Percentiles rank a stretch among this genome's conserved stretches.
These are phyloP conservation scores for Nesogale talazaci DNA, from an alignment of 2,113 vertebrate species.

Conservation along the genomic window DNA sequence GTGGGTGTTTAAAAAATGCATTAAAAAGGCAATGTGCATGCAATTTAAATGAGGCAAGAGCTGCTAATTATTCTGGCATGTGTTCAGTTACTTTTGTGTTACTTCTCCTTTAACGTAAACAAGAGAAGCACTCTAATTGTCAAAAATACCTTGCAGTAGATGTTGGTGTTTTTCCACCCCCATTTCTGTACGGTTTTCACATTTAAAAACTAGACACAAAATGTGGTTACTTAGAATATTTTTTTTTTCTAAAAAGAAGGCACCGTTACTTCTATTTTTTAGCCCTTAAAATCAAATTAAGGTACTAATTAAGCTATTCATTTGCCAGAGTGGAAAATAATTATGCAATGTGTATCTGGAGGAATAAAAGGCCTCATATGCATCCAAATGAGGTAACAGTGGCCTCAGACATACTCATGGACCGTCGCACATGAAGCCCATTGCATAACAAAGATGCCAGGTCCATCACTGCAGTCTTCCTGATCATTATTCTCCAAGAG, in stretches of 20 bases:
- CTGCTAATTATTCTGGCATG: slow-evolving; percentile 81
- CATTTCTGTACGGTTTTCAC: slow-evolving; percentile 58
- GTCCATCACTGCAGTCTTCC: not conserved
- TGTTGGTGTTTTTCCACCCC: slow-evolving; percentile 56
- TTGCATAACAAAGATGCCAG: slow-evolving; percentile 25
- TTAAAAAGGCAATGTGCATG: slow-evolving; percentile 78
- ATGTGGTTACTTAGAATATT: slow-evolving; percentile 72
- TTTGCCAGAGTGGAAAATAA: slow-evolving; percentile 81
- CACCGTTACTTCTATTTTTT: slow-evolving; percentile 69
- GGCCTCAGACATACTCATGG: slow-evolving; percentile 58
- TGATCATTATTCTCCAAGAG: slow-evolving; percentile 43
- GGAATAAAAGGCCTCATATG: slow-evolving; percentile 73
- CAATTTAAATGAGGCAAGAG: slow-evolving; percentile 80
- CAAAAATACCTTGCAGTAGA: slow-evolving; percentile 74
- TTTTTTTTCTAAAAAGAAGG: slow-evolving; percentile 60
- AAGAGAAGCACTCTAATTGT: slow-evolving; percentile 79
- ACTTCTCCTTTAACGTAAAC: slow-evolving; percentile 79
- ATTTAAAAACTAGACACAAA: slow-evolving; percentile 68
- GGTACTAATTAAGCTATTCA: slow-evolving; percentile 79
- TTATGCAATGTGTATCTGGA: slow-evolving; percentile 75
- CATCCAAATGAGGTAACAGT: slow-evolving; percentile 77
- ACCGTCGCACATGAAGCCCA: slow-evolving; percentile 9
- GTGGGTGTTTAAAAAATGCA: slow-evolving; percentile 73
- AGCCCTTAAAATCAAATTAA: slow-evolving; percentile 82
- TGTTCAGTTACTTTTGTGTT: slow-evolving; percentile 81